phyloP scores from a whole-genome alignment of 1,140 invertebrate species.

The Lepidurus arcticus region DNA sequence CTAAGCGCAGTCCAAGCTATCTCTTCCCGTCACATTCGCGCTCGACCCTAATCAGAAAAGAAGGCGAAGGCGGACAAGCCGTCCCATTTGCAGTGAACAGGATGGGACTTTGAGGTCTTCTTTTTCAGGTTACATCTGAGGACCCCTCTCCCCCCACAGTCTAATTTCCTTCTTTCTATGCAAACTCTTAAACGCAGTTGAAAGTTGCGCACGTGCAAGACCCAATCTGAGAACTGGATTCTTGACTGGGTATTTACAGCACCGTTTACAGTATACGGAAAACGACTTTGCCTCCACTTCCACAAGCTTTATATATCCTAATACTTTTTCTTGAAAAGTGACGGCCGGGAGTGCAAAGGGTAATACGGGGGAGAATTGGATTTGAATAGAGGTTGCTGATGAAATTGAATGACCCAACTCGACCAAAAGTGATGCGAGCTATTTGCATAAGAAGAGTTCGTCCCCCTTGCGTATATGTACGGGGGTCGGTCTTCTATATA shows the following conservation, averaged over 20 bases:
- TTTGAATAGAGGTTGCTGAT: slow-evolving; percentile 11
- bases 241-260: no score
- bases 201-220: not conserved
- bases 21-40: not conserved
- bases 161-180: not conserved
- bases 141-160: not conserved
- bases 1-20: not conserved
- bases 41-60: not conserved
- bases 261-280: no score
- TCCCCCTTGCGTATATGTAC: not conserved
- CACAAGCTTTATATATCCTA: no score
- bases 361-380: slow-evolving; percentile 6
- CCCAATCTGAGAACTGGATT: not conserved
- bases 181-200: not conserved
- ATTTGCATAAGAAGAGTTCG: not conserved
- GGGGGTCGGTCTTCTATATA: no score
- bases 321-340: not conserved
- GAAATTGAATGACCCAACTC: slow-evolving; percentile 2
- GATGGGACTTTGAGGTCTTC: not conserved
- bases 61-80: not conserved
- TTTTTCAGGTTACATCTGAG: not conserved
- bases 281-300: no score
- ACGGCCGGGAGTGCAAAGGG: not conserved
- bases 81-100: not conserved
- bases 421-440: not conserved